A percentile compares a stretch with the other conserved stretches of the same genome.
phyloP scores from a whole-genome alignment of 2,888 invertebrate genomes.

The Argynnis bischoffii region DNA sequence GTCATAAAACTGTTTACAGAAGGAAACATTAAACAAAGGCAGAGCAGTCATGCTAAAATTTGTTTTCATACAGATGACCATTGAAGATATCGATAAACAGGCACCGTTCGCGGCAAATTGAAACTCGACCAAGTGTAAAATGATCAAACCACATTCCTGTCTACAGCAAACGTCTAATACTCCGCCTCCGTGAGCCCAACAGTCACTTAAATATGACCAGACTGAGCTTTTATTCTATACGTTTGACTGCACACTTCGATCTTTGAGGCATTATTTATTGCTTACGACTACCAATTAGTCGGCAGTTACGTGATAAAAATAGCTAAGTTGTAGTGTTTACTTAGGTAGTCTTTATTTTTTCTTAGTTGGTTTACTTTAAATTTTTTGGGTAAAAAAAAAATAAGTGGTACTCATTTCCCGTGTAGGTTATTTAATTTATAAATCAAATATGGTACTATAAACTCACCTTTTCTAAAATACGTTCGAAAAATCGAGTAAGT shows the following conservation, averaged over 20 bases:
- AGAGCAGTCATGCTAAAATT: conserved; percentile 19
- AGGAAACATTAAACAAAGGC: conserved; percentile 11
- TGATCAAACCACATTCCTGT: conserved; percentile 73
- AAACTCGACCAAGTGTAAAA: conserved; percentile 78
- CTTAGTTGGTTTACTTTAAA: too few relatives aligned
- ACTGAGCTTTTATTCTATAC: conserved; percentile 46
- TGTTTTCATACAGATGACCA: conserved; percentile 22
- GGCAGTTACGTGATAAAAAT: background rate
- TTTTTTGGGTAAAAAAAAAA: too few relatives aligned
- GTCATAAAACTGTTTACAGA: background rate
- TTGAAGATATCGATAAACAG: conserved; percentile 51
- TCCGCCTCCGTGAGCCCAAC: conserved; percentile 55
- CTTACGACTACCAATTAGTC: conserved; percentile 6
- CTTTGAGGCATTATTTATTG: background rate
- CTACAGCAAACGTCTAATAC: conserved; percentile 54
- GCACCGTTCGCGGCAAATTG: conserved; percentile 71
- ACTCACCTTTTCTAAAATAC: too few relatives aligned
- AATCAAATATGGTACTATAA: too few relatives aligned
- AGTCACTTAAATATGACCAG: conserved; percentile 51
- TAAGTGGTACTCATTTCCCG: too few relatives aligned
- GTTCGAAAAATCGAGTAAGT: too few relatives aligned
- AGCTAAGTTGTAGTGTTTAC: background rate
- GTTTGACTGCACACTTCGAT: conserved; percentile 38
- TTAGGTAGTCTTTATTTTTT: too few relatives aligned
- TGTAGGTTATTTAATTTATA: too few relatives aligned